phyloP scores from a whole-genome alignment of 1,140 invertebrate species.

The Hyphantria cunea region DNA sequence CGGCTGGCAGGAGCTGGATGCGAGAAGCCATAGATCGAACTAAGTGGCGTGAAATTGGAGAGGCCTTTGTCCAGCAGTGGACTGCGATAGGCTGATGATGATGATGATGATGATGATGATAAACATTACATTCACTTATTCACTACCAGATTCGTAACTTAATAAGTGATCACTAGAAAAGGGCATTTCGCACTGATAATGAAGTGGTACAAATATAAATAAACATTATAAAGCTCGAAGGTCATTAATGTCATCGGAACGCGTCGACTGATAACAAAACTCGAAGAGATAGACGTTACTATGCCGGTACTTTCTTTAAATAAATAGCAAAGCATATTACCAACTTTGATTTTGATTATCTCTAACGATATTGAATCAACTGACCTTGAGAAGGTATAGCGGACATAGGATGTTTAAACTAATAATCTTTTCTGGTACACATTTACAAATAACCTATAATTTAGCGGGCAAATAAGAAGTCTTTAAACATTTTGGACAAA shows the following conservation, averaged over 20 bases:
- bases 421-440: neutral
- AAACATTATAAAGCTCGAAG: neutral
- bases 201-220: constrained; percentile 4
- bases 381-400: constrained; percentile 16
- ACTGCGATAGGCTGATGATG: too few species aligned
- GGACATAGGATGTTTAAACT: neutral
- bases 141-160: too few species aligned
- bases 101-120: too few species aligned
- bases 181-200: too few species aligned
- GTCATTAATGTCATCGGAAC: neutral
- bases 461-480: neutral
- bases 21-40: too few species aligned
- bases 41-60: too few species aligned
- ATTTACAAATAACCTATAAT: neutral
- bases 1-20: too few species aligned
- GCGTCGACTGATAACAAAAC: neutral
- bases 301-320: constrained; percentile 17
- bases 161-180: too few species aligned
- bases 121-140: too few species aligned
- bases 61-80: too few species aligned
- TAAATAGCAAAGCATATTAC: too few species aligned
- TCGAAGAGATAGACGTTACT: constrained; percentile 20
- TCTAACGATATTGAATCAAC: constrained; percentile 2
- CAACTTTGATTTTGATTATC: constrained; percentile 14
- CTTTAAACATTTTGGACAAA: too few species aligned